These are phyloP conservation scores for Criorhina ranunculi DNA, from an alignment of 2,888 invertebrate species.

Conservation along the genomic window DNA sequence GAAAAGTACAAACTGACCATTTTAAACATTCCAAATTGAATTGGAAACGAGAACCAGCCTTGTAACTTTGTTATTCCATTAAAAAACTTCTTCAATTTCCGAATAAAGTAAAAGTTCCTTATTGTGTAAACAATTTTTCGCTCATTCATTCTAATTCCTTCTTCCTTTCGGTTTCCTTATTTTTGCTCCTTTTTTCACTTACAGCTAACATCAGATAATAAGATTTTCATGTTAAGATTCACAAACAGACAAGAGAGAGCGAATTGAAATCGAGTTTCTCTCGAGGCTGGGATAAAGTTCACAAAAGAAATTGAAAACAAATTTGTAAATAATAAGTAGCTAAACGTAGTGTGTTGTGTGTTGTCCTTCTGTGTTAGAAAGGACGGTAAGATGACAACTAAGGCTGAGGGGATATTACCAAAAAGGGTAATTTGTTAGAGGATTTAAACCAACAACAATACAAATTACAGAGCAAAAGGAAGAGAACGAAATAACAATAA, in stretches of 20 bases:
- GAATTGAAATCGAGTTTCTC: slow-evolving; percentile 53
- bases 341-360: slow-evolving; percentile 44
- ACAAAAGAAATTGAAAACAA: slow-evolving; percentile 70
- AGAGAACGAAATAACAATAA: slow-evolving; percentile 1
- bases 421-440: slow-evolving; percentile 48
- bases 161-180: not conserved
- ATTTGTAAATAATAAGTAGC: slow-evolving; percentile 71
- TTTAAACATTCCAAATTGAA: slow-evolving; percentile 60
- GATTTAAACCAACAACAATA: slow-evolving; percentile 32
- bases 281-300: slow-evolving; percentile 62
- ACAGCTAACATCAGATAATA: slow-evolving; percentile 64
- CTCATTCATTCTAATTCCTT: slow-evolving; percentile 32
- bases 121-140: slow-evolving; percentile 72
- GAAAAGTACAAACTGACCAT: slow-evolving; percentile 28
- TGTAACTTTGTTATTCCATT: slow-evolving; percentile 69
- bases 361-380: slow-evolving; percentile 3
- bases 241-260: slow-evolving; percentile 66
- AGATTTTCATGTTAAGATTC: slow-evolving; percentile 72
- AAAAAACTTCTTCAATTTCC: slow-evolving; percentile 72
- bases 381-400: slow-evolving; percentile 25
- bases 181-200: slow-evolving; percentile 26
- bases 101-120: slow-evolving; percentile 69
- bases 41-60: slow-evolving; percentile 40
- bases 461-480: slow-evolving; percentile 34
- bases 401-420: slow-evolving; percentile 2